Conservation (phyloP, 1,140 invertebrate genomes). For the Achatina immaculata region DNA sequence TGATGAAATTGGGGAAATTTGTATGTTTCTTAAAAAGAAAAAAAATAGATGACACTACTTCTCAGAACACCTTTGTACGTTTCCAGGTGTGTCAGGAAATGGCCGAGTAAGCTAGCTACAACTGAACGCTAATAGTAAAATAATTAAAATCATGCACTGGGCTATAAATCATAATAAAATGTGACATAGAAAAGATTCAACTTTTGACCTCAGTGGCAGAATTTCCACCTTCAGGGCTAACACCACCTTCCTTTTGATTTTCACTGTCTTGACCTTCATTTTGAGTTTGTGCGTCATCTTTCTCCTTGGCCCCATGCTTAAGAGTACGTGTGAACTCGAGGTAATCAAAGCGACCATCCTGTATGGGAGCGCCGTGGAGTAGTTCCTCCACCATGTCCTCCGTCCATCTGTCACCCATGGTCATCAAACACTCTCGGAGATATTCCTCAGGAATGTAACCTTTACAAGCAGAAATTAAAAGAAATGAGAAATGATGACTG, state of each 20-base stretch:
- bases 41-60: no score
- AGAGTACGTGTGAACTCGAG: conserved; percentile 91
- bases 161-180: not conserved
- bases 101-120: no score
- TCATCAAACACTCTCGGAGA: conserved; percentile 91
- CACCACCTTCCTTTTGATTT: not conserved
- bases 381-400: conserved; percentile 97
- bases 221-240: not conserved
- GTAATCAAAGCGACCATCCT: conserved; percentile 94
- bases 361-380: conserved; percentile 97
- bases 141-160: no score
- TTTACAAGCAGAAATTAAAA: conserved; percentile 33
- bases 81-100: no score
- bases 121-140: no score
- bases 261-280: conserved; percentile 17
- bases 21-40: no score
- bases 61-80: no score
- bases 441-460: conserved; percentile 87
- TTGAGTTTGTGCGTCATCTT: conserved; percentile 52
- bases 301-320: conserved; percentile 68
- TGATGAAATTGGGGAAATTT: no score
- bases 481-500: not conserved
- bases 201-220: not conserved
- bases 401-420: conserved; percentile 96
- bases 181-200: not conserved